Percentiles rank a stretch among this genome's conserved stretches.
Conservation (phyloP, 1,140 invertebrate species). For the Bombus cullumanus region DNA sequence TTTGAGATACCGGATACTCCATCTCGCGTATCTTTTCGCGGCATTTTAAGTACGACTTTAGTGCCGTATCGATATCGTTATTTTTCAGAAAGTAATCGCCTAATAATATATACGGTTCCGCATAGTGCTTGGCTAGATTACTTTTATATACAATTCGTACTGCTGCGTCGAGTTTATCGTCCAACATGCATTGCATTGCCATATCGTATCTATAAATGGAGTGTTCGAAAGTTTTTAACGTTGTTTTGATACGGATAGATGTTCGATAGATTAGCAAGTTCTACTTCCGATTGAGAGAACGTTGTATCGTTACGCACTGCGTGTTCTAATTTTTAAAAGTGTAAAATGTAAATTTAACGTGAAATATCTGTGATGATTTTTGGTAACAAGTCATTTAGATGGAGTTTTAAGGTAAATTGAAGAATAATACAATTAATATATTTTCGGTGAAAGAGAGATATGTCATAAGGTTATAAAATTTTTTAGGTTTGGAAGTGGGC, state of each 20-base stretch:
- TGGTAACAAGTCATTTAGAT: too few species aligned
- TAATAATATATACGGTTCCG: slow-evolving; percentile 46
- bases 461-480: background rate
- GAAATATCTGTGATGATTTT: background rate
- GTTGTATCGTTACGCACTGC: too few species aligned
- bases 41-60: slow-evolving; percentile 45
- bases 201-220: slow-evolving; percentile 50
- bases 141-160: slow-evolving; percentile 26
- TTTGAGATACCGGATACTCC: background rate
- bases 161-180: slow-evolving; percentile 40
- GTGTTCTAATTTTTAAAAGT: background rate
- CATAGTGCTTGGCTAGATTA: slow-evolving; percentile 31
- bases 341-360: too few species aligned
- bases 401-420: background rate
- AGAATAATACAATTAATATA: background rate
- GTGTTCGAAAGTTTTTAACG: background rate
- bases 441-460: background rate
- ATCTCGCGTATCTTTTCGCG: slow-evolving; percentile 1
- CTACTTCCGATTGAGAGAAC: too few species aligned
- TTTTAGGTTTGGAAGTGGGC: background rate
- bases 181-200: slow-evolving; percentile 47
- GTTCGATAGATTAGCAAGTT: background rate
- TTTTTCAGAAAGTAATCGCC: slow-evolving; percentile 46
- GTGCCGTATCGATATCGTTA: slow-evolving; percentile 30
- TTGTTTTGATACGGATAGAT: background rate